These are phyloP conservation scores for Cryptocephalus primarius DNA, from an alignment of 2,888 invertebrate genomes.

Conservation along the genomic window DNA sequence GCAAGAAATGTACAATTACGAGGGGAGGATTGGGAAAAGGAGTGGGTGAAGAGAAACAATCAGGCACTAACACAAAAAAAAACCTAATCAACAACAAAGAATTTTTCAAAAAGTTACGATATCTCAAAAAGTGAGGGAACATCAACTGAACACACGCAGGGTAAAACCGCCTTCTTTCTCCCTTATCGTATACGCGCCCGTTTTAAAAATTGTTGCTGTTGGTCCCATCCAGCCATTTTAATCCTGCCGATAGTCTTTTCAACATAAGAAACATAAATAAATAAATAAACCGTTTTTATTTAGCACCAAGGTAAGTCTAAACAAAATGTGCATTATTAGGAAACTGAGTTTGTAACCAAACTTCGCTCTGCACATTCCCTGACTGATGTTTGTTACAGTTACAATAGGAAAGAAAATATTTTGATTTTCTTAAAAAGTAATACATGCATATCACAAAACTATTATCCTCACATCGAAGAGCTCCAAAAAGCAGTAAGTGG, in stretches of 20 bases:
- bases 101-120: constrained; percentile 4
- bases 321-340: constrained; percentile 9
- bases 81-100: constrained; percentile 6
- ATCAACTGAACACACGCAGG: constrained; percentile 11
- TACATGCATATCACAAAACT: no score
- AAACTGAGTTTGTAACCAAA: constrained; percentile 21
- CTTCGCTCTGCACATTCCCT: constrained; percentile 17
- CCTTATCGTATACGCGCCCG: constrained; percentile 21
- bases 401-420: constrained; percentile 9
- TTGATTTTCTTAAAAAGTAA: background rate
- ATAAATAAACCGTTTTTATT: background rate
- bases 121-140: constrained; percentile 5
- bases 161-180: constrained; percentile 6
- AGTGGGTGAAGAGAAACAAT: constrained; percentile 4
- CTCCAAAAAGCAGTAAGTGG: no score
- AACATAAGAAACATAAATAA: background rate
- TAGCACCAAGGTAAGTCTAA: background rate
- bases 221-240: constrained; percentile 14
- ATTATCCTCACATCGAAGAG: no score
- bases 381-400: constrained; percentile 15
- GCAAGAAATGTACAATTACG: background rate
- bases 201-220: constrained; percentile 9
- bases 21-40: background rate
- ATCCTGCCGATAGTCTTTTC: background rate
- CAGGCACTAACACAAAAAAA: constrained; percentile 8